Percentiles rank a stretch among this genome's conserved stretches.
These are phyloP conservation scores for Eurois occulta DNA, from an alignment of 2,888 invertebrate species.

Conservation along the genomic window DNA sequence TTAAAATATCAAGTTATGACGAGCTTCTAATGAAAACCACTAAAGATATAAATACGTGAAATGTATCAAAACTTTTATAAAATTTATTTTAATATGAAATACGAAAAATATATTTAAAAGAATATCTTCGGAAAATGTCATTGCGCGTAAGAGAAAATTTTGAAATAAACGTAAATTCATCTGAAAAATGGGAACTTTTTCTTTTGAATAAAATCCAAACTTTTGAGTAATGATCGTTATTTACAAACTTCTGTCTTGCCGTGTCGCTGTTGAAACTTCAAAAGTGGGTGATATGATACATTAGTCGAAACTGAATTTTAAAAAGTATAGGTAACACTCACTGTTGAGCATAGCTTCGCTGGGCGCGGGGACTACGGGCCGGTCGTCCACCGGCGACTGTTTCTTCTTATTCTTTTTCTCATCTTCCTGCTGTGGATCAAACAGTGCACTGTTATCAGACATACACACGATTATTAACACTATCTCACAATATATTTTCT, in stretches of 20 bases:
- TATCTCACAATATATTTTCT: slow-evolving; percentile 50
- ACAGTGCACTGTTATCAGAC: slow-evolving; percentile 78
- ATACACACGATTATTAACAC: slow-evolving; percentile 74
- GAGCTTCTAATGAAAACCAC: slow-evolving; percentile 35
- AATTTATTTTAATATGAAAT: slow-evolving; percentile 6
- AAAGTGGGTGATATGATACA: slow-evolving; percentile 43
- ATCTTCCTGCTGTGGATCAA: slow-evolving; percentile 86
- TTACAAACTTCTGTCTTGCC: slow-evolving; percentile 41
- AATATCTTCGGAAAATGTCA: slow-evolving; percentile 44
- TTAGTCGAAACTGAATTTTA: slow-evolving; percentile 6
- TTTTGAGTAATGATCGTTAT: slow-evolving; percentile 50
- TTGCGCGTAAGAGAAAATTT: slow-evolving; percentile 25
- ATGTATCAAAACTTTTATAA: slow-evolving; percentile 11
- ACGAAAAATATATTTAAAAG: slow-evolving; percentile 20
- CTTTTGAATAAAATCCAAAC: slow-evolving; percentile 42
- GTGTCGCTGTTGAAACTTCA: slow-evolving; percentile 20
- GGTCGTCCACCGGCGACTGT: slow-evolving; percentile 86
- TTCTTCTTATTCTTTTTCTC: slow-evolving; percentile 88
- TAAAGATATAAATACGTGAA: slow-evolving; percentile 27
- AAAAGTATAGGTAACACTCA: slow-evolving; percentile 71
- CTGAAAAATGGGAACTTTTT: slow-evolving; percentile 46
- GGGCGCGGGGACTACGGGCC: slow-evolving; percentile 87
- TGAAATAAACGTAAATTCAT: slow-evolving; percentile 35
- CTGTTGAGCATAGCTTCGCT: slow-evolving; percentile 90
- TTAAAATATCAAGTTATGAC: slow-evolving; percentile 63